A percentile compares a stretch with the other conserved stretches of the same genome.
Conservation (phyloP, 2,797 vertebrate species). For the Falco peregrinus region DNA sequence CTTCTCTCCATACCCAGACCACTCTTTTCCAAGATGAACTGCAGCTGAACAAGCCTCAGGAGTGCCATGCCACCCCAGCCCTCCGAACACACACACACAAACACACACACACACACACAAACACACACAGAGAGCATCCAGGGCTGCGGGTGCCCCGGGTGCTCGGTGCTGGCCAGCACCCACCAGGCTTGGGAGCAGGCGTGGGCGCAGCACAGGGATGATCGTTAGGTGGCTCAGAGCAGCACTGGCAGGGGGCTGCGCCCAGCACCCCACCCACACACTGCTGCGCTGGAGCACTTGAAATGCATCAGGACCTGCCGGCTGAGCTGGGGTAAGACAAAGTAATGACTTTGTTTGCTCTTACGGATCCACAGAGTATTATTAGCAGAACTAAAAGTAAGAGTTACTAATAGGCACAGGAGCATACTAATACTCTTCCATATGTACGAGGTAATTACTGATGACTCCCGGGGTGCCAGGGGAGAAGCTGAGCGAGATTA, state of each 20-base stretch:
- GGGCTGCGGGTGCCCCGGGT: too few species aligned
- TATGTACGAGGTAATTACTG: fast-evolving
- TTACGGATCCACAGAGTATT: fast-evolving
- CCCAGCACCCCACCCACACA: fast-evolving
- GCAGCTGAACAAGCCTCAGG: background rate
- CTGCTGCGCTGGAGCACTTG: fast-evolving
- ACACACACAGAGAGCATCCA: too few species aligned
- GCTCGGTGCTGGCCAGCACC: background rate
- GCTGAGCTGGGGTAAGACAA: background rate
- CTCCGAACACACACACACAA: too few species aligned
- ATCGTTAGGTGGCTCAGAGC: background rate
- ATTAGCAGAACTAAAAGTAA: background rate
- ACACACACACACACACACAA: too few species aligned
- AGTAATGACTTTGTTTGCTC: background rate
- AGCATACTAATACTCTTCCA: background rate
- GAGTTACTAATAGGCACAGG: background rate
- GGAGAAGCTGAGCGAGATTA: background rate
- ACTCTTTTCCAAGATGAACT: background rate
- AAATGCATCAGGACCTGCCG: fast-evolving
- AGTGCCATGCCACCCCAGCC: too few species aligned
- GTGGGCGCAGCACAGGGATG: fast-evolving
- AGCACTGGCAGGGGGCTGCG: fast-evolving
- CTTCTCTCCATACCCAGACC: background rate
- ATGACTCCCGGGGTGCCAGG: background rate
- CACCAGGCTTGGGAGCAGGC: background rate